phyloP scores from a whole-genome alignment of 2,888 invertebrate species.

The Odontocerum albicorne region DNA sequence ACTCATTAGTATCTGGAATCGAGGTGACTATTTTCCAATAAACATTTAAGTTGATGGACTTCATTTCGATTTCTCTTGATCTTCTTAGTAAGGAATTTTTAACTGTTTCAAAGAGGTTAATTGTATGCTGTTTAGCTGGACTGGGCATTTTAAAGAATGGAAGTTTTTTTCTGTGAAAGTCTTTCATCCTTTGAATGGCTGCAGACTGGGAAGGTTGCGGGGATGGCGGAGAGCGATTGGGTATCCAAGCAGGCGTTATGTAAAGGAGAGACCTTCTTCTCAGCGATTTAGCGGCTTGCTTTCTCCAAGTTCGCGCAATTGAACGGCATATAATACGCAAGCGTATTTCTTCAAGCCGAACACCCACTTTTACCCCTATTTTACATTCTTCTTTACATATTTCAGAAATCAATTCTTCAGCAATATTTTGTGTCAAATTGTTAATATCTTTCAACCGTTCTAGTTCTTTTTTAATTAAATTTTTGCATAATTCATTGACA shows the following conservation, averaged over 20 bases:
- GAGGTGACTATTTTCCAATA: constrained; percentile 67
- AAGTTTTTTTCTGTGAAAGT: constrained; percentile 29
- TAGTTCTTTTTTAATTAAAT: constrained; percentile 45
- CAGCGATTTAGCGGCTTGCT: constrained; percentile 45
- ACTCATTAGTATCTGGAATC: constrained; percentile 54
- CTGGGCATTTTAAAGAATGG: constrained; percentile 37
- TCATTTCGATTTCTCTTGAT: constrained; percentile 54
- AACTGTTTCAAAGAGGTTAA: constrained; percentile 53
- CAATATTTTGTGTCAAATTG: constrained; percentile 41
- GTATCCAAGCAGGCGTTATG: constrained; percentile 53
- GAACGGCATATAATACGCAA: constrained; percentile 44
- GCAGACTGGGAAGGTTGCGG: constrained; percentile 12
- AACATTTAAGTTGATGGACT: constrained; percentile 44
- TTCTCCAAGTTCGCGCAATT: constrained; percentile 46
- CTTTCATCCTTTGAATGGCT: constrained; percentile 29
- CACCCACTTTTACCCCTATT: constrained; percentile 47
- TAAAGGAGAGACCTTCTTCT: constrained; percentile 48
- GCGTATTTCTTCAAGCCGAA: constrained; percentile 46
- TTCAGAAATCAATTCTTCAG: constrained; percentile 45
- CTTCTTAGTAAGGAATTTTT: constrained; percentile 50
- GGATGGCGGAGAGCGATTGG: constrained; percentile 34
- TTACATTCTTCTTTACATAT: constrained; percentile 46
- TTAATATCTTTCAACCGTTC: constrained; percentile 40
- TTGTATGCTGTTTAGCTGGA: constrained; percentile 45
- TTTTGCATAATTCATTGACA: constrained; percentile 42